Conservation (phyloP, 2,888 invertebrate species). For the Sarcophaga caerulescens region DNA sequence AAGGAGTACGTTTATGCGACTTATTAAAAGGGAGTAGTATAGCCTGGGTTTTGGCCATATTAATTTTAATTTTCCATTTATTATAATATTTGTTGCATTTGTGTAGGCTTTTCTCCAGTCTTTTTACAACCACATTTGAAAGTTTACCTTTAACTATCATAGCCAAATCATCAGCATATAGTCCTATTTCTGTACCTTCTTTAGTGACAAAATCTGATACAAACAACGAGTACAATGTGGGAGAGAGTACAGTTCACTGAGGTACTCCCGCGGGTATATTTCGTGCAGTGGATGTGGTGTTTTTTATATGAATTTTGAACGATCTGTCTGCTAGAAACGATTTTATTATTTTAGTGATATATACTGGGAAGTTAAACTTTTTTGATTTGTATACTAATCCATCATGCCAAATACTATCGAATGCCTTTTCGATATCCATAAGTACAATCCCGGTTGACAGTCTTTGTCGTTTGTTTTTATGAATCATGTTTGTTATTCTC, state of each 20-base stretch:
- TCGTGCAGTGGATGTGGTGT: background rate
- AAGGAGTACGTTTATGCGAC: background rate
- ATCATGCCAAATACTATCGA: background rate
- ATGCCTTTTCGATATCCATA: background rate
- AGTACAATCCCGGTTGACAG: too few relatives aligned
- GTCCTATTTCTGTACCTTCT: background rate
- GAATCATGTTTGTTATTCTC: background rate
- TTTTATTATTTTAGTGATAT: background rate
- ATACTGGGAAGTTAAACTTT: too few relatives aligned
- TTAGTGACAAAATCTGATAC: background rate
- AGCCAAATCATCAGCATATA: background rate
- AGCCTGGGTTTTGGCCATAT: slow-evolving; percentile 14
- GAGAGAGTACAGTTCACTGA: slow-evolving; percentile 9
- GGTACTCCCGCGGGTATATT: slow-evolving; percentile 6
- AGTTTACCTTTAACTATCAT: slow-evolving; percentile 8
- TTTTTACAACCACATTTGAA: slow-evolving; percentile 32
- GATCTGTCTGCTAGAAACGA: background rate
- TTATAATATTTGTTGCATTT: background rate
- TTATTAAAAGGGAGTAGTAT: slow-evolving; percentile 8
- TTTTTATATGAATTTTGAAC: background rate
- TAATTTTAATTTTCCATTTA: slow-evolving; percentile 24
- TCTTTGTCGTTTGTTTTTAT: slow-evolving; percentile 15
- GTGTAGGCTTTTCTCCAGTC: background rate
- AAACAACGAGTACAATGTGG: background rate
- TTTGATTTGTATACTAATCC: too few relatives aligned